Evolutionary conservation across 2,113 vertebrate species (phyloP), one percentile per base, ranked within the genome.

Genomic region (Gracilinanus agilis): DNA sequence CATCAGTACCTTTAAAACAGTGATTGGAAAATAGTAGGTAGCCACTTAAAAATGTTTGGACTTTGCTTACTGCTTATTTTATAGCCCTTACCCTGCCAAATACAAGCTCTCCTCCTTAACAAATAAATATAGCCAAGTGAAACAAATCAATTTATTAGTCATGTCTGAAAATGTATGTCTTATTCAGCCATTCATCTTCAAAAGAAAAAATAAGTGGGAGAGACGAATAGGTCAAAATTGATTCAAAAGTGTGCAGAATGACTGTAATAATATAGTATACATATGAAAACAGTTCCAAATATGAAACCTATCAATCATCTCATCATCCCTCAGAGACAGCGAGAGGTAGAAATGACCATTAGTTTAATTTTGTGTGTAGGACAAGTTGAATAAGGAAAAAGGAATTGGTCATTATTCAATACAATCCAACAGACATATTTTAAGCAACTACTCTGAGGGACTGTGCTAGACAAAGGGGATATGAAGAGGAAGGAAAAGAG

Each of bases 131-230:
- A 49, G 49, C 49, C 49, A 49, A 49, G 49, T 49, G 49, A 49
- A 49, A 49, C 49, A 49, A 49, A 49, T 49, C 49, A 49, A 49
- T 5, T 49, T 49, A 49, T 49, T 49, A 5, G 49, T 49, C 49
- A 49, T 49, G 49, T 49, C 49, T 49, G 49, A 49, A 49, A 49
- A 49, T 49, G n/a, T n/a, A 49, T 49, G 49, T 49, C 49, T 49
- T 49, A 49, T 49, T 49, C 49, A 49, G 49, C 49, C 49, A 49
- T 49, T 49, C 49, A 49, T 49, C 49, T 90, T 25, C 44, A 55
- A 9, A 34, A 95, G 40, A 91, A 90, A 94, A 93, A 88, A 29
- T 92, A 53, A 91, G 44, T n/a, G 58, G 49, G 53, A 95, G 92
- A 91, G 75, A 54, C 58, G 49, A 88, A 90, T 44, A 53, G 3